phyloP scores from a whole-genome alignment of 2,113 vertebrate species.

The Erythrocebus patas region DNA sequence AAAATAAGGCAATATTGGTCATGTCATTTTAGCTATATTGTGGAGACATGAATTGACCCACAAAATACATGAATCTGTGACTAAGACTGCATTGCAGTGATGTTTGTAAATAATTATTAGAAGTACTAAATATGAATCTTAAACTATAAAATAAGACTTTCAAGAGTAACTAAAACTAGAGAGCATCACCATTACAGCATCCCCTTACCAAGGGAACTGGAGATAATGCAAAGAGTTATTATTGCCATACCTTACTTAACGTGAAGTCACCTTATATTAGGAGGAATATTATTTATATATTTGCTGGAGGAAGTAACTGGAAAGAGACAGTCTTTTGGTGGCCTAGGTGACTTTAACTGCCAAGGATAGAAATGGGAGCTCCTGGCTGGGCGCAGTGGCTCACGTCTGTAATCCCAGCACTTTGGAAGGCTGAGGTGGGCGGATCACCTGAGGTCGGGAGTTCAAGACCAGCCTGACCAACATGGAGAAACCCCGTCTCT shows the following conservation, averaged over 20 bases:
- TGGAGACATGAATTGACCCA: background rate
- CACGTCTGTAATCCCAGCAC: no score
- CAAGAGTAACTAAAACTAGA: slow-evolving; percentile 13
- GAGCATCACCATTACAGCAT: background rate
- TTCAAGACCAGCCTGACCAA: no score
- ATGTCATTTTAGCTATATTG: background rate
- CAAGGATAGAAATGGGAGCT: background rate
- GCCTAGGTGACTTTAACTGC: background rate
- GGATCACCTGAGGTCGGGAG: no score
- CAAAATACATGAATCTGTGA: background rate
- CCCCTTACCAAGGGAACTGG: background rate
- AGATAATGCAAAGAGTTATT: background rate
- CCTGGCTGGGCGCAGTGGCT: background rate
- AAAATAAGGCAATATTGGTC: background rate
- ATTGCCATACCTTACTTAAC: background rate
- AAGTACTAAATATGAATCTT: background rate
- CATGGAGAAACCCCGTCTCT: no score
- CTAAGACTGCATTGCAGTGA: background rate
- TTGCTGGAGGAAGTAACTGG: background rate
- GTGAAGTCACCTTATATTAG: background rate
- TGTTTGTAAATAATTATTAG: background rate
- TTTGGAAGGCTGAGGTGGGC: no score
- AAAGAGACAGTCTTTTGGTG: background rate
- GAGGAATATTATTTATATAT: background rate
- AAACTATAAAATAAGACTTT: background rate